Conservation (phyloP, 2,888 invertebrate species). For the Monopis laevigella region DNA sequence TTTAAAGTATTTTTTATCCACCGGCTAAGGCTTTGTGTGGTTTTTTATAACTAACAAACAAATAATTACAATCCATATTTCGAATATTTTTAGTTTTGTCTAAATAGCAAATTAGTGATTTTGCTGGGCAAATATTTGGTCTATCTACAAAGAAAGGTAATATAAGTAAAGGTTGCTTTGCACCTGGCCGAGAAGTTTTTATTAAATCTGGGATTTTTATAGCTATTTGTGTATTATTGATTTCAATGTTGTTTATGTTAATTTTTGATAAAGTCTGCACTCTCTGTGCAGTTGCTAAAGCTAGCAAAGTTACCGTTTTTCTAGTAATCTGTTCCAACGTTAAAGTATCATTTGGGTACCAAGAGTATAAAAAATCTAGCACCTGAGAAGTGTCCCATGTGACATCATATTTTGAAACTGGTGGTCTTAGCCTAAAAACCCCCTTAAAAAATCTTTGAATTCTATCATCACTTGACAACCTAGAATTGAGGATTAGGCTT, state of each 20-base stretch:
- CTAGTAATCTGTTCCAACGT: constrained; percentile 19
- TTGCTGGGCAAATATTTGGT: constrained; percentile 18
- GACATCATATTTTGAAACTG: constrained; percentile 21
- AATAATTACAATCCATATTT: too few species aligned
- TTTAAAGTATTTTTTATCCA: too few species aligned
- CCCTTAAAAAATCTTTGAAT: constrained; percentile 17
- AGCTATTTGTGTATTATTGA: constrained; percentile 1
- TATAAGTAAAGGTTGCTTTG: constrained; percentile 16
- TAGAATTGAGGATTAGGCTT: constrained; percentile 13
- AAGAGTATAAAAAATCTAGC: constrained; percentile 16
- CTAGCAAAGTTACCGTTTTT: constrained; percentile 22
- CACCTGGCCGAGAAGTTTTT: constrained; percentile 13
- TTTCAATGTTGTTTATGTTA: constrained; percentile 17
- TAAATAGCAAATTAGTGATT: constrained; percentile 16
- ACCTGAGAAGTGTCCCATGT: constrained; percentile 25
- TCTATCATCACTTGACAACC: constrained; percentile 6
- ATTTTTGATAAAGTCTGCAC: constrained; percentile 21
- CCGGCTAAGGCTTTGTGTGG: too few species aligned
- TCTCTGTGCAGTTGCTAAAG: constrained; percentile 17
- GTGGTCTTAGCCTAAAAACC: constrained; percentile 15
- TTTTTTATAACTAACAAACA: too few species aligned
- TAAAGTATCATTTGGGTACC: constrained; percentile 5
- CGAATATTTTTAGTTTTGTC: constrained; percentile 13
- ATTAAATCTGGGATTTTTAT: constrained; percentile 14
- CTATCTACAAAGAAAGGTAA: constrained; percentile 18